Base-by-base conservation (phyloP, 2,888 invertebrate genomes). In the Pegoplata infirma region DNA sequence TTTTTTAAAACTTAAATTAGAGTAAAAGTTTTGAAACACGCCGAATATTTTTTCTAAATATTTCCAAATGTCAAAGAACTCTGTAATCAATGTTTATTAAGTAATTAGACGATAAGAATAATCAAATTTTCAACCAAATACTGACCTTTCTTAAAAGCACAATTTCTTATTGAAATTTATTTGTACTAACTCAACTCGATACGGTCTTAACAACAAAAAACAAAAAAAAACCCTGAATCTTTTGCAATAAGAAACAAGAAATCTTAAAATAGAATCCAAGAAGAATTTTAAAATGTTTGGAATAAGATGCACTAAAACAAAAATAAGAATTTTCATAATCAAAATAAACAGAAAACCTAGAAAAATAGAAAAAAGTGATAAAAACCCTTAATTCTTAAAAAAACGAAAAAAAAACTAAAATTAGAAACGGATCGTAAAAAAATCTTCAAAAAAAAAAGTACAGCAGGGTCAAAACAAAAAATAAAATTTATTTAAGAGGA, bases 391-490 rank as follows among this genome's bases (percentile, higher is more conserved):
- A n/a, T n/a, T n/a, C n/a, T n/a, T n/a, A n/a, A n/a, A n/a, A 6
- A 36, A 1, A 19, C 17, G 17, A 49, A 40, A 58, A 36, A 58
- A 59, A 59, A 72, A 61, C 32, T 58, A 56, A 17, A 44, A 55
- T 40, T 17, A 40, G 36, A 40, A 46, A 16, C 14, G 53, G 49
- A 59, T 67, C 23, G 25, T 10, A 46, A 55, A 19, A 25, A 56
- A 5, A 32, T 47, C 16, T 8, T n/a, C n/a, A 53, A n/a, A 47
- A 32, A 47, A 71, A 78, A 82, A 83, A 81, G 83, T 83, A 83
- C 80, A 82, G 83, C 82, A 81, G 73, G 80, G 81, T 55, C 82
- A 83, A 83, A 83, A 83, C 83, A 83, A 83, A 83, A 82, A 72
- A 76, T 71, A 58, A 78, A 40, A 40, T 40, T 4, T n/a, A 40